Base-by-base conservation (phyloP, 2,888 invertebrate species). In the Xanthia togata region DNA sequence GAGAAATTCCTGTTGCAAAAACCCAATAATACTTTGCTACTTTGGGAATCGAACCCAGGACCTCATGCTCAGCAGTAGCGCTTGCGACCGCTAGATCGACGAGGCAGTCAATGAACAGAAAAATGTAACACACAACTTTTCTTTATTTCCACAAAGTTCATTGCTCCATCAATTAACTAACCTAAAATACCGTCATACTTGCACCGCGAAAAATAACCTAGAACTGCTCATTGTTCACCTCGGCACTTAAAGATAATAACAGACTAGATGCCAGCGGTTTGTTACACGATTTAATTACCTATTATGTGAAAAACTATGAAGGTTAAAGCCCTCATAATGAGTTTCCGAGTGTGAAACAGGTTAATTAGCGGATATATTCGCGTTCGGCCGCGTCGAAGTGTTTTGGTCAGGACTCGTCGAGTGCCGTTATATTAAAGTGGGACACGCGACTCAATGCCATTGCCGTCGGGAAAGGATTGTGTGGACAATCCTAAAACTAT, bases 361-460 rank as follows among this genome's bases (percentile, higher is more conserved):
- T 92, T 94, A 93, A 93, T 93, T 93, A 91, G 93, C 92, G 92
- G 93, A 93, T 91, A 92, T 90, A 91, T 90, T 90, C 83, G 90
- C 89, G 85, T 88, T 87, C 84, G 86, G 86, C 79, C 71, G 86
- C 83, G 82, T 82, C 87, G 82, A 77, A 79, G 87, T 92, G 92
- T 92, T 93, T 93, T 93, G 92, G 92, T 90, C 93, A 94, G 94
- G 93, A 92, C 91, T 87, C 82, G 84, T 70, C 59, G 75, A 65
- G 87, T 91, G 92, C 95, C 94, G 95, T 94, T 94, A 94, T 50
- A 55, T 82, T 83, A 81, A 94, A 93, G 93, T 94, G 84, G 95
- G 90, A 90, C 93, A 91, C 84, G 83, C 89, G 81, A 81, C 89
- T 89, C 90, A 89, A 90, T 91, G 91, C 82, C 88, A 85, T 84